Percentiles rank a stretch among this genome's conserved stretches.
These are phyloP conservation scores for Drosophila pegasa DNA, from an alignment of 2,888 invertebrate species.

Conservation along the genomic window DNA sequence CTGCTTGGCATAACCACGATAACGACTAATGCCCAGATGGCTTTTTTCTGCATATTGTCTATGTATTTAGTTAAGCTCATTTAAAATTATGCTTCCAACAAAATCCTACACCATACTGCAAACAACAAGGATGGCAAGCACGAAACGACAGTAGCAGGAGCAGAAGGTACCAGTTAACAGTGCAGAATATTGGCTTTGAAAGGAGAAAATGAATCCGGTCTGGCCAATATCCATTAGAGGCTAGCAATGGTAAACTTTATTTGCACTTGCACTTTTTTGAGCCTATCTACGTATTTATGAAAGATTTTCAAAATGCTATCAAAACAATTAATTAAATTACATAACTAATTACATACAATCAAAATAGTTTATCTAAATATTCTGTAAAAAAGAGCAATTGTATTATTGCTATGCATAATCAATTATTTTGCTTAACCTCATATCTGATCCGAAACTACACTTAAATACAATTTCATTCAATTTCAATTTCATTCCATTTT, in stretches of 20 bases:
- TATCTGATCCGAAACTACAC: slow-evolving; percentile 5
- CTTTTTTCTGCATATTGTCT: slow-evolving; percentile 63
- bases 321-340: background rate
- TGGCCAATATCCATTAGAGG: slow-evolving; percentile 19
- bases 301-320: slow-evolving; percentile 7
- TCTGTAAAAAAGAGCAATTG: background rate
- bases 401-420: slow-evolving; percentile 9
- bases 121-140: slow-evolving; percentile 14
- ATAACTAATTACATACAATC: slow-evolving; percentile 5
- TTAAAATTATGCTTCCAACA: slow-evolving; percentile 64
- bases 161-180: slow-evolving; percentile 8
- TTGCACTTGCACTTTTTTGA: slow-evolving; percentile 18
- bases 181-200: slow-evolving; percentile 21
- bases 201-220: background rate
- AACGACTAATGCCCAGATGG: slow-evolving; percentile 61
- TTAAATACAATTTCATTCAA: too few relatives aligned
- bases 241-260: slow-evolving; percentile 9
- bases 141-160: background rate
- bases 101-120: slow-evolving; percentile 42
- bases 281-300: slow-evolving; percentile 6
- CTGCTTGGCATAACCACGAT: slow-evolving; percentile 44
- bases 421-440: slow-evolving; percentile 16
- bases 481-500: too few relatives aligned
- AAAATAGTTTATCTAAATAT: slow-evolving; percentile 13
- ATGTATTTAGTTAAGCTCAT: slow-evolving; percentile 67